A percentile compares a stretch with the other conserved stretches of the same genome.
These are phyloP conservation scores for Magallana ariakensis DNA, from an alignment of 1,140 invertebrate genomes.

Conservation along the genomic window DNA sequence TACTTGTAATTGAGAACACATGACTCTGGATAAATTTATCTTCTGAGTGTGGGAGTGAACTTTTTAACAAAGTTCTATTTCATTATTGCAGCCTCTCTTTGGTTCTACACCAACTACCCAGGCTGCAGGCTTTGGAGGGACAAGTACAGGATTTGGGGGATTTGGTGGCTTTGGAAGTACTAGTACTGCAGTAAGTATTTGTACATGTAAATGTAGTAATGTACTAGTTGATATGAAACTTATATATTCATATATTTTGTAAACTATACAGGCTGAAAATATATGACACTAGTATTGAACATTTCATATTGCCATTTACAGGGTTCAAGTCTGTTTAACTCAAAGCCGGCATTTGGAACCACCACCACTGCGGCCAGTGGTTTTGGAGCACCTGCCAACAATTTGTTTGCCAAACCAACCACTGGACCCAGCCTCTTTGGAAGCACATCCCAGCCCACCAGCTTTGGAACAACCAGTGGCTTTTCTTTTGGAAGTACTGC, in stretches of 20 bases:
- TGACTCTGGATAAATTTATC: neutral
- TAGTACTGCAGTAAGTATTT: constrained; percentile 35
- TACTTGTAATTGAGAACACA: too few relatives aligned
- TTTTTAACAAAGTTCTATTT: neutral
- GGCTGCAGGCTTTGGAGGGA: neutral
- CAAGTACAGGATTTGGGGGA: constrained; percentile 14
- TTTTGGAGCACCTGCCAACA: constrained; percentile 63
- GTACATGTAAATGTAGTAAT: neutral
- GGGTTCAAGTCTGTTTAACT: constrained; percentile 77
- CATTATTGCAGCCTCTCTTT: neutral
- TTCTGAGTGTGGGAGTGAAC: too few relatives aligned
- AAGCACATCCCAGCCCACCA: constrained; percentile 14
- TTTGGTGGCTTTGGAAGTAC: constrained; percentile 37
- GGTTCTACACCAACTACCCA: neutral
- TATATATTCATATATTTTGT: too few relatives aligned
- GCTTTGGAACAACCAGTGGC: constrained; percentile 41
- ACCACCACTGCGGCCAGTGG: constrained; percentile 70
- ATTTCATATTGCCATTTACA: constrained; percentile 54
- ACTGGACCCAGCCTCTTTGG: constrained; percentile 51
- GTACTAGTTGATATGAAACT: too few relatives aligned
- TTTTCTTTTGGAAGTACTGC: constrained; percentile 1
- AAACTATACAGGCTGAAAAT: too few relatives aligned
- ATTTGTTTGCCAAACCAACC: constrained; percentile 70
- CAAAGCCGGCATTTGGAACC: constrained; percentile 82
- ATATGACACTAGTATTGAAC: neutral